Evolutionary conservation across 2,888 invertebrate species (phyloP).

Genomic region (Apamea crenata): DNA sequence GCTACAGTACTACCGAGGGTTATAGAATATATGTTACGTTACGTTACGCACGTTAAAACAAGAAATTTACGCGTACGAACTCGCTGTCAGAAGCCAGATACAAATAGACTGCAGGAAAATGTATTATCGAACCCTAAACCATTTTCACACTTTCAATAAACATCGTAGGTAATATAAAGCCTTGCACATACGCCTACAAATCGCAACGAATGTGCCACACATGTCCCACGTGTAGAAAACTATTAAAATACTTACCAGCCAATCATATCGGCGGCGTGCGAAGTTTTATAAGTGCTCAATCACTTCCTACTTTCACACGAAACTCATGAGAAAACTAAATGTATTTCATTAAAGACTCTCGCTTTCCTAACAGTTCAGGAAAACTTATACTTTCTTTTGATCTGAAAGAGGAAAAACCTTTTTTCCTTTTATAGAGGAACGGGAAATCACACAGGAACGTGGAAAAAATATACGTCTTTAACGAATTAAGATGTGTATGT

Average conservation of each 20-base stretch:
- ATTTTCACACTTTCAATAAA: slow-evolving; percentile 1
- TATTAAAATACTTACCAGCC: slow-evolving; percentile 47
- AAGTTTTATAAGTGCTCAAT: slow-evolving; percentile 55
- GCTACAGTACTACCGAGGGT: not conserved
- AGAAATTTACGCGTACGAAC: not conserved
- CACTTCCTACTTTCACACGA: slow-evolving; percentile 54
- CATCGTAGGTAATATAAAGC: not conserved
- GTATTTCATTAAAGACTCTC: slow-evolving; percentile 13
- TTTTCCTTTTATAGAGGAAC: slow-evolving; percentile 8
- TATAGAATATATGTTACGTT: not conserved
- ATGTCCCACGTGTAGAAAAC: slow-evolving; percentile 38
- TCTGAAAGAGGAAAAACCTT: slow-evolving; percentile 14
- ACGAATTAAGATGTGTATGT: not conserved
- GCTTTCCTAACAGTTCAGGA: slow-evolving; percentile 24
- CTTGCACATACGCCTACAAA: slow-evolving; percentile 1
- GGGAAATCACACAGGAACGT: not conserved
- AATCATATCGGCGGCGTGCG: slow-evolving; percentile 42
- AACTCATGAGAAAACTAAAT: slow-evolving; percentile 46
- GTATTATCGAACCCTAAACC: not conserved
- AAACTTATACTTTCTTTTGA: slow-evolving; percentile 15
- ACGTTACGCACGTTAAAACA: not conserved
- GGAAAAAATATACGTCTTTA: not conserved
- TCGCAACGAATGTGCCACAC: not conserved
- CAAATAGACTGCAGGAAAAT: not conserved
- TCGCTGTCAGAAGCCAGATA: not conserved